Evolutionary conservation across 2,797 vertebrate genomes (phyloP).

Genomic region (Octomys mimax): DNA sequence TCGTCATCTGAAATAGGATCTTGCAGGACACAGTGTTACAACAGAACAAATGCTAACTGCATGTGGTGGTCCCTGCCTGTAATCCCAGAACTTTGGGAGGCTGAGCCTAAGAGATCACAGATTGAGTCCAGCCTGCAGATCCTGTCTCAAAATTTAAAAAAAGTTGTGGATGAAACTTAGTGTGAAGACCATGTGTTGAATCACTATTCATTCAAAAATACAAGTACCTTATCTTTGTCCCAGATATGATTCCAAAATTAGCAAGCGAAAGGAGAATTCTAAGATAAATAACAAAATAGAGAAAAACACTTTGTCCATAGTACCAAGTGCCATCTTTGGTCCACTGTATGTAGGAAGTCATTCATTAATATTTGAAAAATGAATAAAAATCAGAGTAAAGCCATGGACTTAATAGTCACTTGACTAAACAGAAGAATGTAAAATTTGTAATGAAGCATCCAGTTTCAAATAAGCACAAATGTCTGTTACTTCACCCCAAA

Average conservation of each 20-base stretch:
- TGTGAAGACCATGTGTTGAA: neutral
- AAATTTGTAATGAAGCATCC: neutral
- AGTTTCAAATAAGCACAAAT: neutral
- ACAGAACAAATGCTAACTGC: neutral
- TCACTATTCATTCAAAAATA: neutral
- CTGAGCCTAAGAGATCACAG: neutral
- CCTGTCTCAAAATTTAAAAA: neutral
- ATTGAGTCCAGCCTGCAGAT: neutral
- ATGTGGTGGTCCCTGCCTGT: neutral
- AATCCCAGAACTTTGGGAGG: neutral
- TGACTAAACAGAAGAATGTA: neutral
- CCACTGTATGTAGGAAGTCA: neutral
- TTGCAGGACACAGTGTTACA: neutral
- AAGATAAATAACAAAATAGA: neutral
- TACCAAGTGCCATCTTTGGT: neutral
- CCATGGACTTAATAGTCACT: neutral
- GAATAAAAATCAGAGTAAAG: neutral
- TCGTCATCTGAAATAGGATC: neutral
- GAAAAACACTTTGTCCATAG: neutral
- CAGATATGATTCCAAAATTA: slow-evolving; percentile 26
- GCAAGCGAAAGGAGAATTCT: neutral
- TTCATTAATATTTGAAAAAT: slow-evolving; percentile 47
- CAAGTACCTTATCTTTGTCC: neutral
- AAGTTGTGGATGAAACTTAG: neutral
- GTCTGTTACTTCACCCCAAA: neutral